phyloP scores from a whole-genome alignment of 2,113 vertebrate species.

The Megaceryle torquata region DNA sequence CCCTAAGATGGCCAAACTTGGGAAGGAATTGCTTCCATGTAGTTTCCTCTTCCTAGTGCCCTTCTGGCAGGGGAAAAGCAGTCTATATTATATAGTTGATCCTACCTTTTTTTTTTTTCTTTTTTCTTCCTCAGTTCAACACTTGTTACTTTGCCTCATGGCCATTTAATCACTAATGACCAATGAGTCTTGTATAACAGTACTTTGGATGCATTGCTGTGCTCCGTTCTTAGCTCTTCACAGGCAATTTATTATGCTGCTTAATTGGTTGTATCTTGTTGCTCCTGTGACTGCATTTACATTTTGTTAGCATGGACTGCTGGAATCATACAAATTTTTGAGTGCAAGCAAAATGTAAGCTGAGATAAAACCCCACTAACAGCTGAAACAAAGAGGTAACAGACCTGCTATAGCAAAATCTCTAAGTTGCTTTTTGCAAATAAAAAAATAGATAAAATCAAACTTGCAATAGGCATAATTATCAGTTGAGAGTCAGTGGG shows the following conservation, averaged over 20 bases:
- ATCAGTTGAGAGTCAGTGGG: fast-evolving
- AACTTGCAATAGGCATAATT: neutral
- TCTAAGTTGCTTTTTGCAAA: neutral
- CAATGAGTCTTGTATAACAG: neutral
- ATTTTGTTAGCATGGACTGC: neutral
- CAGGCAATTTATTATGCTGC: neutral
- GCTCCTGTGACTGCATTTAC: neutral
- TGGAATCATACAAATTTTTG: neutral
- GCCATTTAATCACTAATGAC: neutral
- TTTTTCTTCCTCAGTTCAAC: neutral
- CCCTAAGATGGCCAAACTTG: neutral
- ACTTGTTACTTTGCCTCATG: neutral
- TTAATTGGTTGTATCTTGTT: neutral
- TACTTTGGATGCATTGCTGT: neutral
- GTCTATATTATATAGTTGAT: neutral
- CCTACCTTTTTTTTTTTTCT: neutral
- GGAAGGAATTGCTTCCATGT: neutral
- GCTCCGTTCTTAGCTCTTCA: neutral
- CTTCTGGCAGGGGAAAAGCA: neutral
- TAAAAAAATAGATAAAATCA: neutral
- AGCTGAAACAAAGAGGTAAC: neutral
- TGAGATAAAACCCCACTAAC: neutral
- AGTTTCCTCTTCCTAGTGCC: neutral
- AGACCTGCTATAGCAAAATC: neutral
- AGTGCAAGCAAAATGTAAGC: neutral